Conservation (phyloP, 2,888 invertebrate species). For the Temnothorax ravouxi region DNA sequence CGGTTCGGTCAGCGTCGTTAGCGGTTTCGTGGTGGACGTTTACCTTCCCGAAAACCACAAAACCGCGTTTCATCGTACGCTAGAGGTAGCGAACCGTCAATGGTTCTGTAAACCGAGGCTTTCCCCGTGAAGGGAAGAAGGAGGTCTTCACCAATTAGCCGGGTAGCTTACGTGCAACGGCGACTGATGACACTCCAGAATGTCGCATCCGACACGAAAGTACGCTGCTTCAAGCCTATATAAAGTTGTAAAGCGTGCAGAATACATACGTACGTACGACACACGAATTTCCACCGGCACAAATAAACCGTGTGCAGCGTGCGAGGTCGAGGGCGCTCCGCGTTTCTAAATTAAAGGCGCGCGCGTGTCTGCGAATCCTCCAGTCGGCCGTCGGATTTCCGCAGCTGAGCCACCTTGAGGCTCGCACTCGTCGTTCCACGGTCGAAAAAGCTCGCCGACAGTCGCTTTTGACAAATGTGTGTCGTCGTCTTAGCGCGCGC, state of each 20-base stretch:
- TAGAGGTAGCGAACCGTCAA: conserved; percentile 3
- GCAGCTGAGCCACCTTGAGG: conserved; percentile 72
- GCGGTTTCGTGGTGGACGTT: conserved; percentile 30
- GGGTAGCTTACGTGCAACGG: conserved; percentile 6
- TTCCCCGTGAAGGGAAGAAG: neutral
- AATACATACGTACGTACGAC: conserved; percentile 12
- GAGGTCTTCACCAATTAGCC: conserved; percentile 64
- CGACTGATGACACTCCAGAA: conserved; percentile 30
- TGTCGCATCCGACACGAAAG: conserved; percentile 43
- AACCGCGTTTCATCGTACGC: conserved; percentile 28
- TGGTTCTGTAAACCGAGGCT: conserved; percentile 47
- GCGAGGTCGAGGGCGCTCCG: conserved; percentile 84
- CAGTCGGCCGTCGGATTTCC: conserved; percentile 84
- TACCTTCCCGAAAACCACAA: conserved; percentile 22
- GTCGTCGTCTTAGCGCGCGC: conserved; percentile 1
- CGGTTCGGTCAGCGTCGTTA: conserved; percentile 2
- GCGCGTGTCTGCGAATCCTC: conserved; percentile 83
- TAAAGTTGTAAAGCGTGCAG: conserved; percentile 2
- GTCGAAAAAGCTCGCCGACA: conserved; percentile 9
- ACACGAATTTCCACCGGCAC: conserved; percentile 29
- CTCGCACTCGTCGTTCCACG: conserved; percentile 56
- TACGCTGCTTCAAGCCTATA: conserved; percentile 15
- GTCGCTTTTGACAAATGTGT: neutral
- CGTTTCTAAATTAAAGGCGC: conserved; percentile 85
- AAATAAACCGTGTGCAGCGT: conserved; percentile 65